A percentile compares a stretch with the other conserved stretches of the same genome.
These are phyloP conservation scores for Sebastes taczanowskii DNA, from an alignment of 2,797 vertebrate genomes.

Conservation along the genomic window DNA sequence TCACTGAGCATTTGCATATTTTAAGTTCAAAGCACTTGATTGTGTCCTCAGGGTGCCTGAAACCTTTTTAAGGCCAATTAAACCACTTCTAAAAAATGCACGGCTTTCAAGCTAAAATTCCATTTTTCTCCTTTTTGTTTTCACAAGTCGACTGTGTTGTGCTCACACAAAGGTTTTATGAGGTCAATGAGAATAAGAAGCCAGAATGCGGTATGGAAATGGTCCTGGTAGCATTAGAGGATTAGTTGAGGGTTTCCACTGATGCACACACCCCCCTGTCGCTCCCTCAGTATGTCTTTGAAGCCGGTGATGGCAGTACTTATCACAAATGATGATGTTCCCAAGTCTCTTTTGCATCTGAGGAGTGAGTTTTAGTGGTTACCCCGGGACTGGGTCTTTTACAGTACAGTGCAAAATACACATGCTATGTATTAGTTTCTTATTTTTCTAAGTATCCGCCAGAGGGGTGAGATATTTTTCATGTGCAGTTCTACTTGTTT, in stretches of 20 bases:
- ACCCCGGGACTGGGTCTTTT: background rate
- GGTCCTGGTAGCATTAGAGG: slow-evolving; percentile 62
- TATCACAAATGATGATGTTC: slow-evolving; percentile 72
- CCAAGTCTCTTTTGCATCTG: slow-evolving; percentile 34
- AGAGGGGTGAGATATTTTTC: background rate
- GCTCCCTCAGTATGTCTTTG: slow-evolving; percentile 60
- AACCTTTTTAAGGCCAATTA: slow-evolving; percentile 16
- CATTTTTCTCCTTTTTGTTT: slow-evolving; percentile 39
- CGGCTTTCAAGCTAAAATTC: slow-evolving; percentile 9
- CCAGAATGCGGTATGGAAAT: slow-evolving; percentile 72
- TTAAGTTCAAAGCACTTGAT: slow-evolving; percentile 13
- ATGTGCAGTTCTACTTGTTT: background rate
- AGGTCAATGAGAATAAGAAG: slow-evolving; percentile 53
- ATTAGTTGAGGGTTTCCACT: slow-evolving; percentile 66
- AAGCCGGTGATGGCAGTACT: slow-evolving; percentile 68
- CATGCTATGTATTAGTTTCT: background rate
- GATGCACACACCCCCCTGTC: slow-evolving; percentile 48
- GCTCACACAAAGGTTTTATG: slow-evolving; percentile 61
- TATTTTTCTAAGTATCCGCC: slow-evolving; percentile 12
- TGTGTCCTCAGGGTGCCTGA: background rate
- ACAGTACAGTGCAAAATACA: slow-evolving; percentile 7
- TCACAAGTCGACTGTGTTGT: slow-evolving; percentile 36
- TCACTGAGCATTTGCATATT: slow-evolving; percentile 6
- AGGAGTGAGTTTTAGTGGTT: slow-evolving; percentile 11
- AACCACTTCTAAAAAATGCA: slow-evolving; percentile 21